Evolutionary conservation across 2,797 vertebrate genomes (phyloP), one percentile per base, ranked within the genome.

Genomic region (Taenioides sp.): DNA sequence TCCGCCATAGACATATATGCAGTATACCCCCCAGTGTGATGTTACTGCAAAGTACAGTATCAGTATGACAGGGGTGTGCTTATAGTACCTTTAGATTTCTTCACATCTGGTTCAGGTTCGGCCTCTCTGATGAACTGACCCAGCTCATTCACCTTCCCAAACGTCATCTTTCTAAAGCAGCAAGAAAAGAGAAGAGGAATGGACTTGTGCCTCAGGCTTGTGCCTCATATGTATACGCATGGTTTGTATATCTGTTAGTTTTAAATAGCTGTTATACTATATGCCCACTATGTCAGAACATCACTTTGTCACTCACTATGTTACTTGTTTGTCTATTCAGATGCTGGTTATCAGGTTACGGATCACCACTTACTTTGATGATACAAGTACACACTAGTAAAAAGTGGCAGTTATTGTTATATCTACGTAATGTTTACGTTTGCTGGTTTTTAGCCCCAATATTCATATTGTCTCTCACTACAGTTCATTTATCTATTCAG

Each of bases 121-220:
- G 98, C 98, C 89, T 99, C 98, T 86, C 97, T 93, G 89, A 99
- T 98, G 79, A 99, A 99, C 80, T 99, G 98, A 3, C 98, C 98
- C 83, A 99, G 87, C 86, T 98, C 96, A 71, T 98, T 99, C 82
- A 99, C 97, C 90, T 96, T 96, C 77, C 98, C 98, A 79, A 99
- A 99, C 0, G 97, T 97, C 98, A 99, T 99, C 90, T 90, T 98
- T 85, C 98, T 99, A 91, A 78, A 80, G 62, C 74, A 76, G 86
- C 77, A 68, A 76, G 52, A 76, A 43, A 28, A 74, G 23, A 71
- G n/a, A 25, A 71, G 58, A 63, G 5, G 0, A n/a, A 62, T 80
- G 54, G 73, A 73, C 61, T 58, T 0, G 25, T 71, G 75, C 78
- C 68, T 69, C 49, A 23, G 75, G 65, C 58, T 5, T 22, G 49